These are phyloP conservation scores for Pangasius djambal DNA, from an alignment of 2,797 vertebrate genomes.

Conservation along the genomic window DNA sequence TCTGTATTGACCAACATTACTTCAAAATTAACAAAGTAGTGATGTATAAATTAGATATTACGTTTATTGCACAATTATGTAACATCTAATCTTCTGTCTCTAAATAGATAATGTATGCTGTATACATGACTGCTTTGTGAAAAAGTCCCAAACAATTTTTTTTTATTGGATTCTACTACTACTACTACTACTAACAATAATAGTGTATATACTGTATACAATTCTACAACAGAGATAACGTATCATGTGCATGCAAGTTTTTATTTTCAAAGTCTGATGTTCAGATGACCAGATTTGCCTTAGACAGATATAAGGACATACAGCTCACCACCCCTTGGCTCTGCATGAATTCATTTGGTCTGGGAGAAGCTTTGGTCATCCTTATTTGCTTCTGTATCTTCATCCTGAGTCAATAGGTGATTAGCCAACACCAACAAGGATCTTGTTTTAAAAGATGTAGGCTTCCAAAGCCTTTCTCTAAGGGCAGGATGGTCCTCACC, in stretches of 20 bases:
- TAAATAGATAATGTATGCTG: background rate
- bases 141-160: background rate
- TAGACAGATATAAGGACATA: background rate
- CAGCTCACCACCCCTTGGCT: background rate
- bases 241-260: background rate
- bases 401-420: constrained; percentile 75
- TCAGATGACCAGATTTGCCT: constrained; percentile 8
- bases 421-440: constrained; percentile 79
- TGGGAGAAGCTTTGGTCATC: constrained; percentile 50
- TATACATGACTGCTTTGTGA: background rate
- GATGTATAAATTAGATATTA: background rate
- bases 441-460: constrained; percentile 74
- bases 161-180: background rate
- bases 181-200: background rate
- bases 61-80: background rate
- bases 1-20: background rate
- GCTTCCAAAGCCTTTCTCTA: constrained; percentile 57
- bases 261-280: background rate
- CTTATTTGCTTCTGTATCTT: constrained; percentile 71
- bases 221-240: background rate
- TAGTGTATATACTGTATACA: no score
- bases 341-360: constrained; percentile 10
- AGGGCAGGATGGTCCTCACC: constrained; percentile 63
- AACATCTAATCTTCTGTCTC: background rate
- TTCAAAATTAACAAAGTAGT: background rate